Conservation (phyloP, 2,113 vertebrate species). For the Hirundichthys speculiger region DNA sequence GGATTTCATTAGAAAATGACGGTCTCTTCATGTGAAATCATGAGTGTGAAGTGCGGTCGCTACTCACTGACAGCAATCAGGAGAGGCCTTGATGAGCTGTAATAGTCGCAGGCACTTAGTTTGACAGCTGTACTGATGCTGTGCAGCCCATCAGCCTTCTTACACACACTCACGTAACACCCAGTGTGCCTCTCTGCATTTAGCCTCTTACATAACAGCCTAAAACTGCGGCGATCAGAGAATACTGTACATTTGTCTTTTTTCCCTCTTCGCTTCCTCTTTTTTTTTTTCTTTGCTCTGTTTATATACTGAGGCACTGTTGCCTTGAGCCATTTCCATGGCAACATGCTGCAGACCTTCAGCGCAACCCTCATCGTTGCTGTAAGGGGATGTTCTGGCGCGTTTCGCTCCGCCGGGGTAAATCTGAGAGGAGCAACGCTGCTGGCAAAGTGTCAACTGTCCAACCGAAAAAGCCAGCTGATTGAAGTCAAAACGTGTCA, state of each 20-base stretch:
- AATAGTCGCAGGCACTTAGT: background rate
- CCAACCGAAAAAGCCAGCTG: background rate
- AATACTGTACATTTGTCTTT: conserved; percentile 22
- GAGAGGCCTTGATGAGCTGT: conserved; percentile 15
- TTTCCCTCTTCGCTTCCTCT: conserved; percentile 15
- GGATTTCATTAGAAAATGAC: too few relatives aligned
- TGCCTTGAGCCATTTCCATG: conserved; percentile 65
- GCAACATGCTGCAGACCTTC: conserved; percentile 49
- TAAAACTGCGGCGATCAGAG: conserved; percentile 26
- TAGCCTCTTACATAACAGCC: conserved; percentile 65
- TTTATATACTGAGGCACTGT: conserved; percentile 53
- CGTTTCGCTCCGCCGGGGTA: background rate
- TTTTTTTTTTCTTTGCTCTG: conserved; percentile 30
- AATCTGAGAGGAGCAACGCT: conserved; percentile 17
- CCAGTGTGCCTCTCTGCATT: conserved; percentile 37
- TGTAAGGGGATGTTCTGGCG: background rate
- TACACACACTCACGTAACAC: conserved; percentile 16
- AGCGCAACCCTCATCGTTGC: conserved; percentile 25
- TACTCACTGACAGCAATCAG: background rate
- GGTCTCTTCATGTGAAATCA: too few relatives aligned
- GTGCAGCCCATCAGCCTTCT: background rate
- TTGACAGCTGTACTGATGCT: conserved; percentile 18
- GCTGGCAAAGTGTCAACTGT: conserved; percentile 32
- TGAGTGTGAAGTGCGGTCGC: too few relatives aligned
- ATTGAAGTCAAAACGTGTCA: background rate